Base-by-base conservation (phyloP, 1,140 invertebrate genomes). In the Cotesia vestalis region DNA sequence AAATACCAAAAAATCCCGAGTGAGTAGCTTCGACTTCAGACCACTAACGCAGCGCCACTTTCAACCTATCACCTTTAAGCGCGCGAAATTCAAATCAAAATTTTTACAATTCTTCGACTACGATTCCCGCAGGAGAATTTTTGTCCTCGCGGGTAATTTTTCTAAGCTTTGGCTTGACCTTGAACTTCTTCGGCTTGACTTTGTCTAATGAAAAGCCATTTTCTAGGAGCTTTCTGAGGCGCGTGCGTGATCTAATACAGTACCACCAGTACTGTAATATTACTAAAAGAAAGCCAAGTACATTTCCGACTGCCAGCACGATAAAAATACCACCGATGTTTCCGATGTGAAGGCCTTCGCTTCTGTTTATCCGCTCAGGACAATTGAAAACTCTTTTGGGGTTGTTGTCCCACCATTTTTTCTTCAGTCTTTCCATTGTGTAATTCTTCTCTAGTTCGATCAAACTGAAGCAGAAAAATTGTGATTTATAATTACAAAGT, bases 321-420 rank as follows among this genome's bases (percentile, higher is more conserved):
- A 99, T 96, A 80, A 99, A 99, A 0, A 99, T 97, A 1, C 97
- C 97, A 53, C 97, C 96, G 74, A 99, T 99, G 82, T 99, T 99
- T 76, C 96, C 91, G 74, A 99, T 98, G 71, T 95, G 97, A 78
- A 99, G 99, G 51, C 97, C 97, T 78, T 98, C 96, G 12, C 93
- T 95, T 83, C 98, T 95, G 81, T 97, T 94, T 69, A 97, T 94
- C 55, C 93, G 90, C 78, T 95, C 93, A 55, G 96, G 94, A 83
- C 98, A 99, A 6, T 11, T 9, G 35, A 91, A 89, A 77, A 91
- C 90, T 55, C 90, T 91, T 1, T 91, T 88, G 0, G 92, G 90
- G 81, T 98, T 97, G 69, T 94, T 90, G 74, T 92, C 94, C 97
- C 97, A 99, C 96, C 97, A 99, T 76, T 91, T 93, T 78, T 98